Evolutionary conservation across 2,888 invertebrate genomes (phyloP), one percentile per base, ranked within the genome.

Genomic region (Ectemnius cavifrons): DNA sequence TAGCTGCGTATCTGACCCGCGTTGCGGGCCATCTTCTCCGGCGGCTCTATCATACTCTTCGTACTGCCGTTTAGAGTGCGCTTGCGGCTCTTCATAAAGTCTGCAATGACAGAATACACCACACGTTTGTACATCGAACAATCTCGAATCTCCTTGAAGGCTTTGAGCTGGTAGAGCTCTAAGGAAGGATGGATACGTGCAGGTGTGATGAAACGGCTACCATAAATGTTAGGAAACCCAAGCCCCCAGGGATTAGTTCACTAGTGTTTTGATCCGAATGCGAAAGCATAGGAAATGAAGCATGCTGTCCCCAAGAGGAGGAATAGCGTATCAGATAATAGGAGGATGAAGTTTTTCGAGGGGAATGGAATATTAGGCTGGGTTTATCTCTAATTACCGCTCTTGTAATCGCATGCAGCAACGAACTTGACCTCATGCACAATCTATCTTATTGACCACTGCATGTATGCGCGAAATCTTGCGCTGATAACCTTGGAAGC

Each of bases 81-180:
- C 89, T 94, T 94, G 90, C 94, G 93, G 72, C 93, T 93, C 89
- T 93, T 93, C 93, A 94, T 92, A 91, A 92, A 94, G 92, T 94
- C 94, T 94, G 94, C 47, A 94, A 92, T 84, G 89, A 88, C 81
- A 85, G 83, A 81, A 92, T 89, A 86, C 5, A 52, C n/a, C 52
- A 52, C 18, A 37, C 5, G 60, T 60, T 60, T 14, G 14, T 52
- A 52, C n/a, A 52, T 5, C 8, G 52, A 52, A 16, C n/a, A 52
- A 14, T 3, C 23, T 23, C 3, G 2, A 14, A 52, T 37, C 37
- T 37, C 8, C 37, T 37, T 37, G 37, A 37, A 37, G 37, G 11
- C 37, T 11, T 37, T 11, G 37, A 37, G 37, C 5, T 37, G 37
- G 8, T 11, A 37, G 37, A 37, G 8, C 37, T 37, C 37, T 37